Conservation (phyloP, 2,888 invertebrate species). For the Lasioglossum vierecki region DNA sequence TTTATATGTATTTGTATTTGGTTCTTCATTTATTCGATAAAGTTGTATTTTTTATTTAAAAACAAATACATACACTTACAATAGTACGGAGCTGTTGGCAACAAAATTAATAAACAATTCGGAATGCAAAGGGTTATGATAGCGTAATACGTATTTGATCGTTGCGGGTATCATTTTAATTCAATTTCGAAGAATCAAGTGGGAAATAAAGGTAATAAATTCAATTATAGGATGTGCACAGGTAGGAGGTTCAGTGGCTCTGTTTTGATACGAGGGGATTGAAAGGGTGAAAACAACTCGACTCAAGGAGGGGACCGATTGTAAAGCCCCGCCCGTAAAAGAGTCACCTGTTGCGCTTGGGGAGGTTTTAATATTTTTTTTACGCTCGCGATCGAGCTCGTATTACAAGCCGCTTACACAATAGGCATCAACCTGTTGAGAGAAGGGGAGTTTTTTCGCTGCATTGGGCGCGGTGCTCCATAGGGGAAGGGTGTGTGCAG, state of each 20-base stretch:
- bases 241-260: background rate
- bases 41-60: too few relatives aligned
- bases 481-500: conserved; percentile 58
- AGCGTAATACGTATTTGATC: too few relatives aligned
- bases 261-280: background rate
- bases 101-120: too few relatives aligned
- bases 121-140: too few relatives aligned
- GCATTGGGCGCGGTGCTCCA: conserved; percentile 55
- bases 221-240: background rate
- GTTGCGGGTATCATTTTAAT: too few relatives aligned
- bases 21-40: too few relatives aligned
- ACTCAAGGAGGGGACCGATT: conserved; percentile 21
- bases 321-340: conserved; percentile 48
- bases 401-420: conserved; percentile 64
- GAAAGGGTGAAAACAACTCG: conserved; percentile 50
- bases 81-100: too few relatives aligned
- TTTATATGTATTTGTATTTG: too few relatives aligned
- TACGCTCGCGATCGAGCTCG: conserved; percentile 53
- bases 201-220: background rate
- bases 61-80: too few relatives aligned
- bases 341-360: conserved; percentile 69
- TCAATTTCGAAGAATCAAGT: background rate
- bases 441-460: conserved; percentile 76
- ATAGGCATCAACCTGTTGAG: conserved; percentile 76
- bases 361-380: conserved; percentile 71